Evolutionary conservation across 2,113 vertebrate genomes (phyloP).

Genomic region (Ellobius talpinus): DNA sequence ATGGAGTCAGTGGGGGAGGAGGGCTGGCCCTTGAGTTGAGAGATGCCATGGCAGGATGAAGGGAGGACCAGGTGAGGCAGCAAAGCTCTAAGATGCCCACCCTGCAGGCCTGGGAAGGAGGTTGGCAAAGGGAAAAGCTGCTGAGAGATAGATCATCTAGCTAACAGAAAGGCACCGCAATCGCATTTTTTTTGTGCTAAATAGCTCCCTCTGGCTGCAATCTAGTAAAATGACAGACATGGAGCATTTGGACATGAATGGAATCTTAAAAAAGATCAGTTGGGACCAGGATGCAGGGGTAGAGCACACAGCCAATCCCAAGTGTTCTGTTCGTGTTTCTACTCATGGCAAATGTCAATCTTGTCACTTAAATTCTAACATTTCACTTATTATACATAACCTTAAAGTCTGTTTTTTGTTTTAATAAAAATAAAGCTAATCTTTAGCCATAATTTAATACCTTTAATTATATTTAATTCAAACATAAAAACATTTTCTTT

Average conservation of each 20-base stretch:
- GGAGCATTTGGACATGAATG: no score
- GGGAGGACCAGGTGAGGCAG: neutral
- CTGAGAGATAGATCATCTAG: neutral
- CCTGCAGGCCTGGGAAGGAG: neutral
- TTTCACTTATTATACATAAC: neutral
- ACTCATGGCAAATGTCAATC: neutral
- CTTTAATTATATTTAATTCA: neutral
- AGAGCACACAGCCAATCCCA: neutral
- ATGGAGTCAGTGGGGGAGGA: neutral
- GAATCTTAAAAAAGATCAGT: neutral
- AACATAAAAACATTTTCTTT: slow-evolving; percentile 54
- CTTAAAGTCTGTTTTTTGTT: neutral
- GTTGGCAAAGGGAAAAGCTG: neutral
- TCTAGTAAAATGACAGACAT: neutral
- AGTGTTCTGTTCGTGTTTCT: neutral
- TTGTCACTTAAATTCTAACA: slow-evolving; percentile 44
- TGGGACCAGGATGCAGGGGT: neutral
- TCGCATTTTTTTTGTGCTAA: slow-evolving; percentile 35
- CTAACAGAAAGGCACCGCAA: neutral
- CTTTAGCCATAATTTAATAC: slow-evolving; percentile 21
- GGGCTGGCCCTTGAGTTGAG: neutral
- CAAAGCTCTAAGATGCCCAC: neutral
- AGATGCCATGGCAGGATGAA: neutral
- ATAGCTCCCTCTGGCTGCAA: neutral
- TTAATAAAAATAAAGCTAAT: neutral